Percentiles rank a stretch among this genome's conserved stretches.
phyloP scores from a whole-genome alignment of 1,140 invertebrate genomes.

The Pachyrhynchus sulphureomaculatus region DNA sequence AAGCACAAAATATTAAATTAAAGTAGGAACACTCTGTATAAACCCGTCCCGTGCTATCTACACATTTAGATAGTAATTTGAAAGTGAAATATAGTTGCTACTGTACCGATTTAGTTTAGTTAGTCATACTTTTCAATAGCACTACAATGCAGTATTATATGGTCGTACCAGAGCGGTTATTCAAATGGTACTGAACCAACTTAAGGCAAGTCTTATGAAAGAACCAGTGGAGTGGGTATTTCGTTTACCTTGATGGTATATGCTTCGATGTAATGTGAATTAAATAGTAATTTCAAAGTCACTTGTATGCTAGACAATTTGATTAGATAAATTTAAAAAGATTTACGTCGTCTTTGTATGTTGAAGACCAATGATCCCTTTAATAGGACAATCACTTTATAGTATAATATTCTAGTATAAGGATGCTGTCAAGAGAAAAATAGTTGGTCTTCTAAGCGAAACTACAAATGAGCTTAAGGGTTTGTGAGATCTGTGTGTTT shows the following conservation, averaged over 20 bases:
- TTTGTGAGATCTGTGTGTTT: no score
- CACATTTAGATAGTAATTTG: constrained; percentile 11
- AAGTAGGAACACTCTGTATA: neutral
- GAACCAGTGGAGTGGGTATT: constrained; percentile 10
- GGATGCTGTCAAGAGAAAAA: no score
- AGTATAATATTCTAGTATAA: no score
- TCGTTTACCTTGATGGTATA: constrained; percentile 16
- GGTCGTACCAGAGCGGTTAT: constrained; percentile 6
- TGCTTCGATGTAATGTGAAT: neutral
- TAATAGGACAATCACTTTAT: no score
- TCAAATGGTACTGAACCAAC: constrained; percentile 14
- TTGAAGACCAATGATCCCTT: no score
- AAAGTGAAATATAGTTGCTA: constrained; percentile 21
- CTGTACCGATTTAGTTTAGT: constrained; percentile 21
- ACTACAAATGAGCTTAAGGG: no score
- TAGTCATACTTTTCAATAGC: constrained; percentile 13
- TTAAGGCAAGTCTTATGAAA: constrained; percentile 4
- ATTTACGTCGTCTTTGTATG: no score
- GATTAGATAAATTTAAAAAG: neutral
- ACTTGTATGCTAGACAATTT: neutral
- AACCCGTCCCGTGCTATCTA: constrained; percentile 3
- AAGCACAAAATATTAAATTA: neutral
- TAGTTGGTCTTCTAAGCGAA: no score
- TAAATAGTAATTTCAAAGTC: neutral
- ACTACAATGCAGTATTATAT: neutral